Evolutionary conservation across 2,113 vertebrate genomes (phyloP).

Genomic region (Himantopus leucocephalus): DNA sequence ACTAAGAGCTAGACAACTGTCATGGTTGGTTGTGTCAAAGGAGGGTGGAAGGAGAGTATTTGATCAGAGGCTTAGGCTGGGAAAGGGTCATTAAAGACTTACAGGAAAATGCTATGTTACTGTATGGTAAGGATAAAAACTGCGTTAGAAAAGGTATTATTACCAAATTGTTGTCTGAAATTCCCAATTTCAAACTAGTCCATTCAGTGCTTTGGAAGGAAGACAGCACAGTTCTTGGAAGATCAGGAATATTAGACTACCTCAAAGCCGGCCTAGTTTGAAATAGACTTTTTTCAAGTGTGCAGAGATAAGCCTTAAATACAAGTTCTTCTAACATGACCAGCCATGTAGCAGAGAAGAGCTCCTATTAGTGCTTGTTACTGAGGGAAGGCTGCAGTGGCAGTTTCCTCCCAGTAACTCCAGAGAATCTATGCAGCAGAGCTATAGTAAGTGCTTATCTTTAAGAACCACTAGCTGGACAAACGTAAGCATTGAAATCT

Average conservation of each 20-base stretch:
- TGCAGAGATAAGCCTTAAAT: neutral
- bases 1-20: neutral
- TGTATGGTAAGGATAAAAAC: neutral
- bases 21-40: neutral
- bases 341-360: neutral
- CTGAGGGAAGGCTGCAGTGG: neutral
- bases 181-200: neutral
- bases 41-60: neutral
- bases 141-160: neutral
- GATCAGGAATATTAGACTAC: neutral
- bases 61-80: neutral
- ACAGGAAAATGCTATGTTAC: neutral
- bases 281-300: neutral
- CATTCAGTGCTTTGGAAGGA: neutral
- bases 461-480: neutral
- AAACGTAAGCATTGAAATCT: neutral
- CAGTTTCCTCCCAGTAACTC: neutral
- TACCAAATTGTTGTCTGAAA: neutral
- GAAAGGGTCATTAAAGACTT: neutral
- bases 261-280: neutral
- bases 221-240: neutral
- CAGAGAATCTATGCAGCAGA: neutral
- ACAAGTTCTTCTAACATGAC: neutral
- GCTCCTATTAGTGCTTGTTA: rapidly evolving
- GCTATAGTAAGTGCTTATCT: neutral